These are phyloP conservation scores for Acarapis woodi DNA, from an alignment of 1,140 invertebrate species.

Conservation along the genomic window DNA sequence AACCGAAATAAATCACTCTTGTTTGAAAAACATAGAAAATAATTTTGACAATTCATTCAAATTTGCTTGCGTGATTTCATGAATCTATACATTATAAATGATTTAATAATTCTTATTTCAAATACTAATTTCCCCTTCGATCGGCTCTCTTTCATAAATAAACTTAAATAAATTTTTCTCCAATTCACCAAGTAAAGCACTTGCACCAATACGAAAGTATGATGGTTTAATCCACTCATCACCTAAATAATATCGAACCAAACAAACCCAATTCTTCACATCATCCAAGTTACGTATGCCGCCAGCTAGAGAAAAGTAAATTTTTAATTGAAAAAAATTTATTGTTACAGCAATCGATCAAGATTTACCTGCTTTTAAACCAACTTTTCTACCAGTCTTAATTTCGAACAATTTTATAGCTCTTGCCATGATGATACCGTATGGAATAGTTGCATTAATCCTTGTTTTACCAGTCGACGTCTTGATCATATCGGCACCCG, in stretches of 20 bases:
- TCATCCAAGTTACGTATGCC: slow-evolving; percentile 65
- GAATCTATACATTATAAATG: too few species aligned
- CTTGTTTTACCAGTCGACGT: slow-evolving; percentile 93
- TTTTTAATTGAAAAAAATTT: too few species aligned
- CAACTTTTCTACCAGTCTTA: slow-evolving; percentile 44
- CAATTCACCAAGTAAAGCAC: slow-evolving; percentile 50
- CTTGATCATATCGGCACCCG: slow-evolving; percentile 82
- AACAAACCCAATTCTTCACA: slow-evolving; percentile 51
- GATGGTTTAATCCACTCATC: slow-evolving; percentile 48
- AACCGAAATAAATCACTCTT: too few species aligned
- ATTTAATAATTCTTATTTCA: too few species aligned
- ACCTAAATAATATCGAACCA: slow-evolving; percentile 60
- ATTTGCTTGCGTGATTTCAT: too few species aligned
- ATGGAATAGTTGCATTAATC: slow-evolving; percentile 69
- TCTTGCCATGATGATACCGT: slow-evolving; percentile 70
- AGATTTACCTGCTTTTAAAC: slow-evolving; percentile 94
- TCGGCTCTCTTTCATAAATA: slow-evolving; percentile 11
- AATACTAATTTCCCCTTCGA: not conserved
- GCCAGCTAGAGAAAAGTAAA: too few species aligned
- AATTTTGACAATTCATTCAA: too few species aligned
- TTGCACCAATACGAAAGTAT: slow-evolving; percentile 81
- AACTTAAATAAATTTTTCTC: slow-evolving; percentile 28
- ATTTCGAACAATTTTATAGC: slow-evolving; percentile 58
- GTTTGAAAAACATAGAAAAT: too few species aligned
- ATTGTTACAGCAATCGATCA: too few species aligned